Base-by-base conservation (phyloP, 2,113 vertebrate genomes). In the Anoplopoma fimbria region DNA sequence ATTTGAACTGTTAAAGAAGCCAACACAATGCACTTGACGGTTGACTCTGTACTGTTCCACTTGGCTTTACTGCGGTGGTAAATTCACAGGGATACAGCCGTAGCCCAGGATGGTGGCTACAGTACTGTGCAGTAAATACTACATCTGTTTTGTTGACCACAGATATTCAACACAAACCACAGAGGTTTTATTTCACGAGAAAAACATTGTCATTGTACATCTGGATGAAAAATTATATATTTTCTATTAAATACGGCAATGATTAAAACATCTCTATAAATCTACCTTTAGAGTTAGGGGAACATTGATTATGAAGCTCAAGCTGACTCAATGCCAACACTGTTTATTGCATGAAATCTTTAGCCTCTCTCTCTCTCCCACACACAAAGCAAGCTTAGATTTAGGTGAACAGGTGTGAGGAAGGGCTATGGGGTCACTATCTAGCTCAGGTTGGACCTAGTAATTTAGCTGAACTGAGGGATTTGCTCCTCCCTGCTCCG, bases 351-450 rank as follows among this genome's bases (percentile, higher is more conserved):
- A 63, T 76, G 61, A 82, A 83, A 40, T 77, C 71, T 67, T 63
- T 64, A 36, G 69, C 79, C 58, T 74, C 73, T 71, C 36, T 13
- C 33, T 33, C 31, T 13, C 36, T 25, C 55, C 14, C 55, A 40
- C 67, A 67, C 55, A 60, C 81, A 91, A 81, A 86, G 85, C 87
- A 0, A 62, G 87, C 86, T 88, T 27, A 69, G 81, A 77, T 86
- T 88, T 65, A 84, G 83, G 91, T 84, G 93, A 94, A 90, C 94
- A 94, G 94, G 94, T 94, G 94, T 92, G 92, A 87, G 79, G 89
- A 93, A 88, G 84, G 89, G 85, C 94, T 94, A 89, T 93, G 92
- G 93, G 94, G 94, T 95, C 94, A 93, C 91, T 95, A 89, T 95
- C 94, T 89, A 25, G 76, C 92, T 86, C 91, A 93, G 91, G 93